These are phyloP conservation scores for Lasius platythorax DNA, from an alignment of 2,888 invertebrate species.

Conservation along the genomic window DNA sequence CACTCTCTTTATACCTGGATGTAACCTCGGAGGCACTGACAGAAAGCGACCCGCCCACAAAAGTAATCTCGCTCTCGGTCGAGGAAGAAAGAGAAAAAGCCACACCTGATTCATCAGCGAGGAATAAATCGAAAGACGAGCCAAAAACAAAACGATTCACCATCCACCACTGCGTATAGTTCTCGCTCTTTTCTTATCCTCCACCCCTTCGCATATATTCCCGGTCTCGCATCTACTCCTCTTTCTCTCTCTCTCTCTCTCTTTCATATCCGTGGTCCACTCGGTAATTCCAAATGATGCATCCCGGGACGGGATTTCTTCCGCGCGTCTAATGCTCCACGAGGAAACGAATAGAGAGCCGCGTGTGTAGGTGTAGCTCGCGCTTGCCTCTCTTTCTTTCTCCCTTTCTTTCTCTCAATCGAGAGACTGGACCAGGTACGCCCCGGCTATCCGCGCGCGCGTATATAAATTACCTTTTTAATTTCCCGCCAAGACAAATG, in stretches of 20 bases:
- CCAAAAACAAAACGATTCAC: conserved; percentile 75
- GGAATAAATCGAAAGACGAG: conserved; percentile 82
- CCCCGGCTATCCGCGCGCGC: conserved; percentile 59
- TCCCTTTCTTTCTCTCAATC: conserved; percentile 21
- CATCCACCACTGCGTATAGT: conserved; percentile 56
- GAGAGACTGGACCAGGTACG: conserved; percentile 64
- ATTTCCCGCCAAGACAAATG: conserved; percentile 82
- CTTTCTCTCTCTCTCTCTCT: conserved; percentile 41
- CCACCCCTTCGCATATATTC: conserved; percentile 7
- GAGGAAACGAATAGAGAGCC: conserved; percentile 47
- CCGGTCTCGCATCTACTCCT: conserved; percentile 5
- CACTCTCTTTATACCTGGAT: conserved; percentile 71
- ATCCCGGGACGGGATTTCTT: conserved; percentile 59
- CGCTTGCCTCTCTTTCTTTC: conserved; percentile 7
- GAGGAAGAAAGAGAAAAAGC: conserved; percentile 71
- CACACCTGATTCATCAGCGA: conserved; percentile 85
- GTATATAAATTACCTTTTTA: conserved; percentile 80
- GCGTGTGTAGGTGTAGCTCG: conserved; percentile 68
- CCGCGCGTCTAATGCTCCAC: conserved; percentile 66
- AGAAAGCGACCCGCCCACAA: conserved; percentile 85
- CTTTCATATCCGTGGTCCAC: conserved; percentile 33
- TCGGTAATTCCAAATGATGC: conserved; percentile 59
- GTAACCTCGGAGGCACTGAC: conserved; percentile 83
- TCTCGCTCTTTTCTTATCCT: conserved; percentile 58
- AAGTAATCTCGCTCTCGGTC: conserved; percentile 84